Evolutionary conservation across 2,113 vertebrate species (phyloP).

Genomic region (Proterorhinus semilunaris): DNA sequence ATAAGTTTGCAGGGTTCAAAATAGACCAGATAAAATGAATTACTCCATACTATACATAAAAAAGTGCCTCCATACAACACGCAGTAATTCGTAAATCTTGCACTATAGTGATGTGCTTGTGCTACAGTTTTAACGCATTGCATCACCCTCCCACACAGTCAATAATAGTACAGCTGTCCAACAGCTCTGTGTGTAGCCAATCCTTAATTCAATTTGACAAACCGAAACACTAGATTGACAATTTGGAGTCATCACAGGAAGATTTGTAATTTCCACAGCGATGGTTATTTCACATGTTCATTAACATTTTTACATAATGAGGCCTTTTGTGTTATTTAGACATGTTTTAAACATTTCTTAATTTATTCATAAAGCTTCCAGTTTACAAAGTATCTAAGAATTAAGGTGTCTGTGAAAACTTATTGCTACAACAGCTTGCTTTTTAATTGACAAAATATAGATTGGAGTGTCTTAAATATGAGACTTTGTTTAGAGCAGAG

Average conservation of each 20-base stretch:
- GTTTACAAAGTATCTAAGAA: too few relatives aligned
- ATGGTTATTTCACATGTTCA: neutral
- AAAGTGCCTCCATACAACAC: conserved; percentile 6
- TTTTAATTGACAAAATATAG: too few relatives aligned
- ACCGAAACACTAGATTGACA: conserved; percentile 35
- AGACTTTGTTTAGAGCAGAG: too few relatives aligned
- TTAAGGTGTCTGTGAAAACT: too few relatives aligned
- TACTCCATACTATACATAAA: conserved; percentile 37
- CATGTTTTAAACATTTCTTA: neutral
- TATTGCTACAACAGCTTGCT: too few relatives aligned
- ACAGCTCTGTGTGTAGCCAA: conserved; percentile 16
- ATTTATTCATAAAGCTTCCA: too few relatives aligned
- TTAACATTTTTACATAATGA: neutral
- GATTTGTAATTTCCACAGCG: conserved; percentile 1
- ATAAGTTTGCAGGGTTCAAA: neutral
- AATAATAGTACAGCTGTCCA: conserved; percentile 38
- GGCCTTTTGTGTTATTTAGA: neutral
- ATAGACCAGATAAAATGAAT: neutral
- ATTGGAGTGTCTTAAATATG: too few relatives aligned
- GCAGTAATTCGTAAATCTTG: conserved; percentile 8
- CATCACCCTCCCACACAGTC: conserved; percentile 29
- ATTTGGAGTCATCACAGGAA: conserved; percentile 24
- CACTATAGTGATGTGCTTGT: conserved; percentile 14
- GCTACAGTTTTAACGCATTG: conserved; percentile 32
- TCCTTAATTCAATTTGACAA: conserved; percentile 52